Base-by-base conservation (phyloP, 2,797 vertebrate species). In the Xenops minutus region DNA sequence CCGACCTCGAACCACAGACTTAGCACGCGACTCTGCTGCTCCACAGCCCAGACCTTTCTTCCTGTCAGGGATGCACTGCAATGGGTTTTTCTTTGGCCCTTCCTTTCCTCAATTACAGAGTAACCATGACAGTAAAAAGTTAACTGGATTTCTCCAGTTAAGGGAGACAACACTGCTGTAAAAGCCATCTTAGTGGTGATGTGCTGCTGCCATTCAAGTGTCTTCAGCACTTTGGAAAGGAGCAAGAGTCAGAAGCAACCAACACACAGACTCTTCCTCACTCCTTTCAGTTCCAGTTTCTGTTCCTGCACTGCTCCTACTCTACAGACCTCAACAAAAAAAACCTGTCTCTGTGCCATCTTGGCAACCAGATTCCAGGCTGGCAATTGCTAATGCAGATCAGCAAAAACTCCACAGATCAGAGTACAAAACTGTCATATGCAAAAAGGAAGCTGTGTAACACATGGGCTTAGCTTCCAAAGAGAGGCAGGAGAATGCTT, bases 321-420 rank as follows among this genome's bases (percentile, higher is more conserved):
- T 81, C 79, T 56, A 56, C 7, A 58, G 68, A 56, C 43, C 27
- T 51, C 41, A 2, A 36, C 16, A 43, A 43, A 7, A 46, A 26
- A 48, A 41, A 51, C 4, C 62, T 76, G 27, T 66, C 26, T 69
- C 78, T 82, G 20, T 56, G 87, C 81, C 92, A 85, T 77, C 61
- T 79, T 86, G 90, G 90, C 88, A 94, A 55, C 74, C 23, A 3
- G n/a, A 85, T 22, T 52, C 43, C 5, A 64, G 54, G 51, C 76
- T 91, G 89, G 75, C 82, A 91, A 77, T 14, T 85, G 73, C 72
- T 77, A 77, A 63, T 8, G 69, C 69, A 81, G 49, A 87, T 82
- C 81, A 81, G 89, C 58, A 93, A 96, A 95, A 78, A 85, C 64
- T 78, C 58, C 16, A 4, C 51, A 78, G 67, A 91, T 56, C 54